Evolutionary conservation across 2,113 vertebrate genomes (phyloP), one percentile per base, ranked within the genome.

Genomic region (Centrocercus urophasianus): DNA sequence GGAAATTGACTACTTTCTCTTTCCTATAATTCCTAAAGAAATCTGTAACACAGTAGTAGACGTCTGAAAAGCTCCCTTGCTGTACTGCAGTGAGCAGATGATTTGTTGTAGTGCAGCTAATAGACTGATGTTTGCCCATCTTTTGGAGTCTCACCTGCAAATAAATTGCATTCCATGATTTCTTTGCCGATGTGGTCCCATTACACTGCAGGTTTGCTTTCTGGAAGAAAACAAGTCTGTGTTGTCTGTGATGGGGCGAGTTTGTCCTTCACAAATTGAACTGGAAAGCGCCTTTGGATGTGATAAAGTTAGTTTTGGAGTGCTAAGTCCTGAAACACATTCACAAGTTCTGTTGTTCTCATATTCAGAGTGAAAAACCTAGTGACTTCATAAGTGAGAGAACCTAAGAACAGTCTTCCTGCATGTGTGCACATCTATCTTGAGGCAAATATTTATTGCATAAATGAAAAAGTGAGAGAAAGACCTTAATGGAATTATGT

Each of bases 391-490:
- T 59, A 79, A 77, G 8, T 47, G 59, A n/a, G 24, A 15, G 28
- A 73, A 82, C 85, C 87, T 42, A 20, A 87, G 84, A 88, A 21
- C 14, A 54, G 8, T 67, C 34, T 80, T 48, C 20, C 56, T 88
- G 50, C 20, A 10, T 30, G 32, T 47, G 25, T 65, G 10, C 47
- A 10, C 10, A 42, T 59, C 54, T 77, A 25, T 42, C 30, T 59
- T n/a, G 66, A 83, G 16, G 27, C 27, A n/a, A n/a, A 59, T 76
- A 20, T 85, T 77, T 85, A 76, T 42, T 77, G 43, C 8, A 21
- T 5, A 76, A 75, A 83, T 79, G 47, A 86, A 91, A 75, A 73
- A 83, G 21, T 43, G 50, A 94, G 50, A 74, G 69, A 71, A 87
- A 83, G 34, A 11, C 24, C 10, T 64, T 80, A 42, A 16, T n/a